Evolutionary conservation across 2,888 invertebrate genomes (phyloP), one percentile per base, ranked within the genome.

Genomic region (Tiliacea aurago): DNA sequence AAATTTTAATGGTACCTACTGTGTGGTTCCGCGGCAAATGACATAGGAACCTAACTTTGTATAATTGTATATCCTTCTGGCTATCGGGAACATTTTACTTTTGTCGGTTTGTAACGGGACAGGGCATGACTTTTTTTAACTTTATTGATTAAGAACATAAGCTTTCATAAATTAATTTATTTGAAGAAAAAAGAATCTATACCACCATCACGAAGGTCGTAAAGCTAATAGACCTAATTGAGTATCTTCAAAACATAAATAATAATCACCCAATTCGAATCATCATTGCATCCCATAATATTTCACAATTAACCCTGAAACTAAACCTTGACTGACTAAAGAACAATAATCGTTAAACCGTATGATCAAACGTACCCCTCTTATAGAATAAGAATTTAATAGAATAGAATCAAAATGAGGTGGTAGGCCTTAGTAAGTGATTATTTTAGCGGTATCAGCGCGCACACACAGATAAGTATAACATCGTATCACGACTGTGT

Each of bases 261-360:
- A 55, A 37, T 72, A 62, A 80, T 80, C 45, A 73, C 65, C 33
- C n/a, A 59, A 66, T 73, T 69, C 18, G 49, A 73, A 74, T 62
- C 63, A 70, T 62, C 63, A 37, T 33, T 51, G 10, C 15, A 75
- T 55, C 51, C 43, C 28, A 68, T 56, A 64, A 61, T 33, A 56
- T 79, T 80, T 80, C 37, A 76, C 45, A 66, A 58, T 0, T 78
- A 80, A 84, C 86, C 86, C 86, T 86, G 83, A 84, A 85, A 70
- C 47, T 13, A 68, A 79, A 79, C 85, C 85, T 86, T 86, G 86
- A 85, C 86, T 85, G 81, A 86, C 76, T 84, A 70, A 80, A 76
- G 59, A 53, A 70, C 65, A 83, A 84, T 85, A 85, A 85, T 80
- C 79, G 73, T 84, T 73, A 86, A 82, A 73, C 37, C 56, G 41